Evolutionary conservation across 2,113 vertebrate species (phyloP).

Genomic region (Daubentonia madagascariensis): DNA sequence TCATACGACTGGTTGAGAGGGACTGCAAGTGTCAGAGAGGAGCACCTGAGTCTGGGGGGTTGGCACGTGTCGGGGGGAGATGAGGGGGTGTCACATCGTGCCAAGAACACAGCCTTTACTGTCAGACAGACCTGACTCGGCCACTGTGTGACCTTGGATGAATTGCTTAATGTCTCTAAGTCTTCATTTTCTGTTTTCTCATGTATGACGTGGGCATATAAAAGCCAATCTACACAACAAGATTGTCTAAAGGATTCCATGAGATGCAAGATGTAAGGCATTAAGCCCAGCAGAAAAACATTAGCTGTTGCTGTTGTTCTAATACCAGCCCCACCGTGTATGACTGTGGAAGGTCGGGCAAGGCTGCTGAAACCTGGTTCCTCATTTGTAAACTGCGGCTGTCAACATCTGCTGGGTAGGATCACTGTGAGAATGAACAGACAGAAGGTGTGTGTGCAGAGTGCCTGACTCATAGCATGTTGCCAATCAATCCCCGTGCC

Average conservation of each 20-base stretch:
- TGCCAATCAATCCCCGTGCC: accelerated
- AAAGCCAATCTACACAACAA: not conserved
- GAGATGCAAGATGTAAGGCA: not conserved
- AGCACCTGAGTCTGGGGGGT: no score
- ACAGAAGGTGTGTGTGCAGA: accelerated
- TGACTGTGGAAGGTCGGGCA: accelerated
- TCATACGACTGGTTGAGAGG: not conserved
- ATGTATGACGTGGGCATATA: accelerated
- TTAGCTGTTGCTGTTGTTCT: not conserved
- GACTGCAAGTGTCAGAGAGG: not conserved
- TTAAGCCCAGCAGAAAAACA: not conserved
- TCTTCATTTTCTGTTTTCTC: not conserved
- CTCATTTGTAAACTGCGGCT: not conserved
- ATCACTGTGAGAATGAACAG: accelerated
- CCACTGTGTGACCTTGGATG: not conserved
- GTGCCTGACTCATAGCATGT: accelerated
- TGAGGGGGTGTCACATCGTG: accelerated
- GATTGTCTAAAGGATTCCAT: not conserved
- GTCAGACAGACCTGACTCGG: not conserved
- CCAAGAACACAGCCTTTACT: not conserved
- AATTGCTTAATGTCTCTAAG: not conserved
- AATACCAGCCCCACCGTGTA: accelerated
- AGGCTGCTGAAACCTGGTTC: not conserved
- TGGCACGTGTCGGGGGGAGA: accelerated
- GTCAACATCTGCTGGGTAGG: accelerated